Conservation (phyloP, 2,888 invertebrate species). For the Andrena fulva region DNA sequence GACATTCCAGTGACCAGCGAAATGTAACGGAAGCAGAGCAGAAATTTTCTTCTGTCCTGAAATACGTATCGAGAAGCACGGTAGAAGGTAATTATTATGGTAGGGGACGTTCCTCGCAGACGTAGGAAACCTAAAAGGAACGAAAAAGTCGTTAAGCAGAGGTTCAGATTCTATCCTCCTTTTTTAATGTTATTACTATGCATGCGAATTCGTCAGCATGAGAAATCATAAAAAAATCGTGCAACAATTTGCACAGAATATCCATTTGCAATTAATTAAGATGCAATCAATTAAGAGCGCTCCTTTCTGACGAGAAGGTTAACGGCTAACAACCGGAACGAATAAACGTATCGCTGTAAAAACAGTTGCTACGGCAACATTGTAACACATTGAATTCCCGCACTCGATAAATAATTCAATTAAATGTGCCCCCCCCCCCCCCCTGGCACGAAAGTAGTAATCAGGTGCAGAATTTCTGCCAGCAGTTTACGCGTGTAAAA, state of each 20-base stretch:
- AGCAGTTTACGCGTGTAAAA: neutral
- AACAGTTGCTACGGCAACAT: conserved; percentile 12
- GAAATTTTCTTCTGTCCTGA: too few relatives aligned
- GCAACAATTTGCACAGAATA: neutral
- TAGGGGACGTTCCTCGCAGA: neutral
- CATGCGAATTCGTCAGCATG: neutral
- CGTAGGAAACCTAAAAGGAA: neutral
- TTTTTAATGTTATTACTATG: neutral
- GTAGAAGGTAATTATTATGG: neutral
- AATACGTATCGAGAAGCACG: too few relatives aligned
- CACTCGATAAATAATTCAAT: conserved; percentile 38
- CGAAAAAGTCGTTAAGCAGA: neutral
- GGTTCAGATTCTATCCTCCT: neutral
- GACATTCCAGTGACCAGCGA: too few relatives aligned
- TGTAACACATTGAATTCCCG: conserved; percentile 8
- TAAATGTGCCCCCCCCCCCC: neutral
- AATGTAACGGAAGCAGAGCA: too few relatives aligned
- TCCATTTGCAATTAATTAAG: conserved; percentile 23
- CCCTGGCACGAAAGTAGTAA: neutral
- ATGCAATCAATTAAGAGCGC: conserved; percentile 22
- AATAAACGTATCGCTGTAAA: conserved; percentile 9
- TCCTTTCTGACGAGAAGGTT: neutral
- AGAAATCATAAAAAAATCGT: neutral
- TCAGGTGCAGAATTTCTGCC: neutral
- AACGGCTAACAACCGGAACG: conserved; percentile 25